These are phyloP conservation scores for Pectinophora gossypiella DNA, from an alignment of 1,140 invertebrate species.

Conservation along the genomic window DNA sequence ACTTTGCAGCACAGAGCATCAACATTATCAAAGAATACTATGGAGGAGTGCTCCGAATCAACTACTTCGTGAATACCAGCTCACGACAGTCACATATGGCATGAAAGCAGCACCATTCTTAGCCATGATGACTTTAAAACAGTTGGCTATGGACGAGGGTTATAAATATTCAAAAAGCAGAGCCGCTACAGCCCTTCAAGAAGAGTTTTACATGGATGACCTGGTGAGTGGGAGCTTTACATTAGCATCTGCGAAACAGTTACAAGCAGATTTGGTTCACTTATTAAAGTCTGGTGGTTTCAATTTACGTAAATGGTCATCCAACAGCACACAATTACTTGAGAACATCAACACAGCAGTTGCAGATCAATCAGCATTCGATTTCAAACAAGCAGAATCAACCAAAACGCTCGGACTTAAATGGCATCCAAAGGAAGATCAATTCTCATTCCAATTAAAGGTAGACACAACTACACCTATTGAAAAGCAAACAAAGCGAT, in stretches of 20 bases:
- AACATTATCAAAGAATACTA: slow-evolving; percentile 1
- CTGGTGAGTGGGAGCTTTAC: background rate
- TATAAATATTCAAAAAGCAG: background rate
- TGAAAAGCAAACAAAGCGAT: background rate
- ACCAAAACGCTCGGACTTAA: background rate
- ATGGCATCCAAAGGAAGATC: background rate
- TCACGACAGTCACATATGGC: background rate
- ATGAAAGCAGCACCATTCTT: background rate
- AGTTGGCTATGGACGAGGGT: background rate
- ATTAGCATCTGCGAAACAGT: background rate
- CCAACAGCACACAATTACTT: background rate
- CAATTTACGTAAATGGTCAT: slow-evolving; percentile 5
- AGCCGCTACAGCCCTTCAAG: slow-evolving; percentile 1
- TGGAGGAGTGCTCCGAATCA: background rate
- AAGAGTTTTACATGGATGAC: slow-evolving; percentile 6
- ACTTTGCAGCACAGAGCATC: background rate
- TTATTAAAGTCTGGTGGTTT: slow-evolving; percentile 1
- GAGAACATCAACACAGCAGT: background rate
- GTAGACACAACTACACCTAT: background rate
- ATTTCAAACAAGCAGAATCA: slow-evolving; percentile 1
- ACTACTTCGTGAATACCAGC: background rate
- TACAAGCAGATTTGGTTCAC: slow-evolving; percentile 7
- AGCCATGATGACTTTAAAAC: slow-evolving; percentile 4
- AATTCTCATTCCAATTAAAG: background rate
- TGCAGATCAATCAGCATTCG: background rate